Conservation (phyloP, 2,888 invertebrate genomes). For the Actias luna region DNA sequence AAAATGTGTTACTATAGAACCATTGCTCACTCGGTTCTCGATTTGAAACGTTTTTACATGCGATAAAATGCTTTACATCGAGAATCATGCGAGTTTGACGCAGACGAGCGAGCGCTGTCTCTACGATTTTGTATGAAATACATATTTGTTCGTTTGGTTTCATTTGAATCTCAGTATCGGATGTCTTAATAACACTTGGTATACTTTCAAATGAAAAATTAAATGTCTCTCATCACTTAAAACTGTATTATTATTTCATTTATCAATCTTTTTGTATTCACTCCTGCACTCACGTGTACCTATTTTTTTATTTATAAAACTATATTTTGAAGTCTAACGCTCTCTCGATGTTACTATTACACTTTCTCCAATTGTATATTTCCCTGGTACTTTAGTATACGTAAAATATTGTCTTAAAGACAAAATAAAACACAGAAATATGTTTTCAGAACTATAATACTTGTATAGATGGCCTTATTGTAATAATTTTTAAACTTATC, state of each 20-base stretch:
- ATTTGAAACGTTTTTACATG: constrained; percentile 12
- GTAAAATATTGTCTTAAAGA: too few species aligned
- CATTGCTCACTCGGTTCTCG: constrained; percentile 30
- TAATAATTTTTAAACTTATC: constrained; percentile 18
- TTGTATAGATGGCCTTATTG: too few species aligned
- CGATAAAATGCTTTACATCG: constrained; percentile 16
- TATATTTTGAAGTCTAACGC: too few species aligned
- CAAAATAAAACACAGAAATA: too few species aligned
- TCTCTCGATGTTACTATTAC: too few species aligned
- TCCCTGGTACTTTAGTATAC: too few species aligned
- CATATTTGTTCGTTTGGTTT: constrained; percentile 67
- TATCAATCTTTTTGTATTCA: too few species aligned
- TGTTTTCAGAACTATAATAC: too few species aligned
- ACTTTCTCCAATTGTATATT: too few species aligned
- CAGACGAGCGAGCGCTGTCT: constrained; percentile 27
- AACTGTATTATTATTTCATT: constrained; percentile 40
- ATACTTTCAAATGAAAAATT: constrained; percentile 81
- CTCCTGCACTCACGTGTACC: too few species aligned
- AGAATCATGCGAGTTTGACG: constrained; percentile 23
- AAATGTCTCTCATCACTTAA: constrained; percentile 80
- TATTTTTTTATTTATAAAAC: too few species aligned
- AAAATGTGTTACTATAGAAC: constrained; percentile 22
- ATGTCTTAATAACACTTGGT: constrained; percentile 78
- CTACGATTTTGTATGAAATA: constrained; percentile 71
- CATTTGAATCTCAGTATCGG: constrained; percentile 80